Conservation (phyloP, 2,888 invertebrate genomes). For the Drosophila helvetica region DNA sequence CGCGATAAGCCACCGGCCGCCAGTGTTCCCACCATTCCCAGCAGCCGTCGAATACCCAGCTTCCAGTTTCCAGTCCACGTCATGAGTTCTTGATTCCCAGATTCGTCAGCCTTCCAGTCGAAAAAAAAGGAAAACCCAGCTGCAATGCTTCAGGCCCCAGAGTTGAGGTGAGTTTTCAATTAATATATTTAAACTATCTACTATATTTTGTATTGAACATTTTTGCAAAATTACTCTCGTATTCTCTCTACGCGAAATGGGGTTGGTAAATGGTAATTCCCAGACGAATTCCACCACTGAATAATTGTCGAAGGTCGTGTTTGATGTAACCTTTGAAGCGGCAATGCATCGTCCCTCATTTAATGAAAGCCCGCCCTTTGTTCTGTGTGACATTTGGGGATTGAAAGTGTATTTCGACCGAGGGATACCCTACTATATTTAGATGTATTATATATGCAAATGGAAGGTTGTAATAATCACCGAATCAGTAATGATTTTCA, state of each 20-base stretch:
- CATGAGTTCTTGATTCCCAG: conserved; percentile 26
- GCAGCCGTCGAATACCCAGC: conserved; percentile 14
- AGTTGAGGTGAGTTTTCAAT: conserved; percentile 60
- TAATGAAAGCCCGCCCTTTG: conserved; percentile 36
- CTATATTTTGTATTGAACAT: conserved; percentile 21
- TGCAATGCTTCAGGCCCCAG: conserved; percentile 49
- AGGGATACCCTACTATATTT: not conserved
- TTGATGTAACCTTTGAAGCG: conserved; percentile 18
- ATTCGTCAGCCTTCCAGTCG: conserved; percentile 20
- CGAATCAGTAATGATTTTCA: not conserved
- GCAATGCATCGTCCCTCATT: not conserved
- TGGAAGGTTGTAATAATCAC: not conserved
- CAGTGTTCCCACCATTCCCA: conserved; percentile 1
- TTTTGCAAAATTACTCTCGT: conserved; percentile 13
- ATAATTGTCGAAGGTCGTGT: conserved; percentile 42
- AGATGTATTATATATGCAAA: not conserved
- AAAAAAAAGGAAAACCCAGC: conserved; percentile 32
- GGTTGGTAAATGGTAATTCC: conserved; percentile 8
- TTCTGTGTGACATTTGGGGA: conserved; percentile 37
- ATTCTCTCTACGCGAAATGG: conserved; percentile 29
- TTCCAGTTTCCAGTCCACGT: conserved; percentile 16
- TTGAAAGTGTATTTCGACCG: not conserved
- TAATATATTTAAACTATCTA: conserved; percentile 21
- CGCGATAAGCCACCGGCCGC: conserved; percentile 44
- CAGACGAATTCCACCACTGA: conserved; percentile 30